These are phyloP conservation scores for Nothobranchius kuhntae DNA, from an alignment of 2,113 vertebrate species.

Conservation along the genomic window DNA sequence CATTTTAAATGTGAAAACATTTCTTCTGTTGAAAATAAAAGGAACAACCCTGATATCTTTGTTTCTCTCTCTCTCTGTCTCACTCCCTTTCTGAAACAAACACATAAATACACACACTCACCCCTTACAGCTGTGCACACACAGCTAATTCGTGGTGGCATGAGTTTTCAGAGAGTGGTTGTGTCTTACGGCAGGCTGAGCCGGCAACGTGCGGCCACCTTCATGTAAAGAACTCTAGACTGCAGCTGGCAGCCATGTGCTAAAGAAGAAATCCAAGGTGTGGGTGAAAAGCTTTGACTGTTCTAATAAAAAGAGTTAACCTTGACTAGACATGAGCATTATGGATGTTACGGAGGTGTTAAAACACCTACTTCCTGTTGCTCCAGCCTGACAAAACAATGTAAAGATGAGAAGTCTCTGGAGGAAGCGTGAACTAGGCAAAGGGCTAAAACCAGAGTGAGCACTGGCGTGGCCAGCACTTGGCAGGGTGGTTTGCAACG, in stretches of 20 bases:
- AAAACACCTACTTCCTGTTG: not conserved
- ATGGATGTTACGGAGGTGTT: slow-evolving; percentile 19
- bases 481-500: too few relatives aligned
- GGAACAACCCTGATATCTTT: too few relatives aligned
- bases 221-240: slow-evolving; percentile 27
- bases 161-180: slow-evolving; percentile 33
- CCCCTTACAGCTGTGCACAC: not conserved
- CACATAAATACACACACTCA: not conserved
- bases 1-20: slow-evolving; percentile 4
- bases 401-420: too few relatives aligned
- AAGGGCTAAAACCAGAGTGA: too few relatives aligned
- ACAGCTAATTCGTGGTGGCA: slow-evolving; percentile 32
- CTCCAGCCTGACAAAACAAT: too few relatives aligned
- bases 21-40: not conserved
- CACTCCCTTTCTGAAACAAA: not conserved
- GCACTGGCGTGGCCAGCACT: too few relatives aligned
- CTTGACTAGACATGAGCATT: slow-evolving; percentile 36
- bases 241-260: slow-evolving; percentile 43
- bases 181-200: slow-evolving; percentile 38
- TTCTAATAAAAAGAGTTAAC: slow-evolving; percentile 53
- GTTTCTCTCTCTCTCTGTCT: not conserved
- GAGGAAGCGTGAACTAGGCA: too few relatives aligned
- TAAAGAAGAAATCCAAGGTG: slow-evolving; percentile 21
- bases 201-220: slow-evolving; percentile 16
- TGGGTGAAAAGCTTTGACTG: slow-evolving; percentile 46